Evolutionary conservation across 2,797 vertebrate species (phyloP), one percentile per base, ranked within the genome.

Genomic region (Silurus aristotelis): DNA sequence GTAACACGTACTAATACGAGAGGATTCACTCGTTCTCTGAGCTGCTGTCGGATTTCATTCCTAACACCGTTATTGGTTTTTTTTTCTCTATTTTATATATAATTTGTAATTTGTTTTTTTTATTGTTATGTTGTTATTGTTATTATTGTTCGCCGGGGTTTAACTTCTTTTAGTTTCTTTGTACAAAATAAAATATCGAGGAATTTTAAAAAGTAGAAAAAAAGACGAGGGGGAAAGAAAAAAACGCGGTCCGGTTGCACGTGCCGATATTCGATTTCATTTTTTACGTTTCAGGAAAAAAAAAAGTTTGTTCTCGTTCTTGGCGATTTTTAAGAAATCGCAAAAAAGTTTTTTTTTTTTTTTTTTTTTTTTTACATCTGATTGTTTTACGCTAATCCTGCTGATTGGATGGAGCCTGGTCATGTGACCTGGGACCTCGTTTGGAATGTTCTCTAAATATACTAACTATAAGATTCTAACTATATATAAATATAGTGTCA

Each of bases 11-110:
- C 92, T 93, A 92, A 91, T 90, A 92, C 88, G 82, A 86, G 89
- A 93, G 85, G 89, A 89, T 55, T 38, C 84, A 0, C 90, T 76
- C 48, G 90, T 93, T 93, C 89, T 94, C 91, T 89, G 90, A 94
- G 94, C 94, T 95, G 93, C 93, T 94, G 92, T 94, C 91, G 12
- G 88, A 91, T 91, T 86, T 71, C 91, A 92, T 92, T 86, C 90
- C 90, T 90, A 82, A 88, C 90, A 89, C 88, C 88, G 66, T 92
- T 85, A 87, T 89, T 72, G 85, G 83, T 66, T 90, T 90, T 89
- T 90, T 87, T 90, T 90, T 38, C 48, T 52, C 48, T 7, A 83
- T 91, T 88, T 90, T 88, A 79, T n/a, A 63, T 91, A 89, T 76
- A 88, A 90, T 87, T 87, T 71, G 52, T 80, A 17, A 31, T 82